Evolutionary conservation across 2,113 vertebrate species (phyloP).

Genomic region (Petaurus breviceps): DNA sequence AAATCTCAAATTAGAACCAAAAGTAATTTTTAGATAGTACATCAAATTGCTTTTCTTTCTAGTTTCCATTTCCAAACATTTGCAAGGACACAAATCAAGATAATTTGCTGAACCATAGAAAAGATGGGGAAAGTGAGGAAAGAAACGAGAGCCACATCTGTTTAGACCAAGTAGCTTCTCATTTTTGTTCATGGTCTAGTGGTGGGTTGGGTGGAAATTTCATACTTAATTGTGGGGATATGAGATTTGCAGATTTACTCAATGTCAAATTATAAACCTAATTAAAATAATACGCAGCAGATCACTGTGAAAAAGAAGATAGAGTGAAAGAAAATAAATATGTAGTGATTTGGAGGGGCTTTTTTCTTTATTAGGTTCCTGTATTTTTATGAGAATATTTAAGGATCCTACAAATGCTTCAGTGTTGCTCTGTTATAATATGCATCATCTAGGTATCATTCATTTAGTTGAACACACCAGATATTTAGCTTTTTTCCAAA

Average conservation of each 20-base stretch:
- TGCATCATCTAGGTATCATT: not conserved
- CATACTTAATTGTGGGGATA: not conserved
- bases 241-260: not conserved
- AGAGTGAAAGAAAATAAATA: not conserved
- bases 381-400: not conserved
- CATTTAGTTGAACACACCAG: slow-evolving; percentile 41
- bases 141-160: not conserved
- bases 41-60: slow-evolving; percentile 1
- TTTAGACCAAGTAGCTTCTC: not conserved
- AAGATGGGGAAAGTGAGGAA: not conserved
- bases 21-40: not conserved
- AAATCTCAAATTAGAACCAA: slow-evolving; percentile 4
- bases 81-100: not conserved
- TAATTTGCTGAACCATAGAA: not conserved
- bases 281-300: not conserved
- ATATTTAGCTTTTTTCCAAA: not conserved
- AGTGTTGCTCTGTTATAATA: slow-evolving; percentile 34
- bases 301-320: slow-evolving; percentile 9
- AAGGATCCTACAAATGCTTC: slow-evolving; percentile 17
- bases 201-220: slow-evolving; percentile 13
- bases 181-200: not conserved
- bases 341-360: not conserved
- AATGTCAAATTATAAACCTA: not conserved
- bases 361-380: not conserved
- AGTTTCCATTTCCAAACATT: not conserved